Percentiles rank a stretch among this genome's conserved stretches.
Conservation (phyloP, 2,888 invertebrate species). For the Erebia palarica region DNA sequence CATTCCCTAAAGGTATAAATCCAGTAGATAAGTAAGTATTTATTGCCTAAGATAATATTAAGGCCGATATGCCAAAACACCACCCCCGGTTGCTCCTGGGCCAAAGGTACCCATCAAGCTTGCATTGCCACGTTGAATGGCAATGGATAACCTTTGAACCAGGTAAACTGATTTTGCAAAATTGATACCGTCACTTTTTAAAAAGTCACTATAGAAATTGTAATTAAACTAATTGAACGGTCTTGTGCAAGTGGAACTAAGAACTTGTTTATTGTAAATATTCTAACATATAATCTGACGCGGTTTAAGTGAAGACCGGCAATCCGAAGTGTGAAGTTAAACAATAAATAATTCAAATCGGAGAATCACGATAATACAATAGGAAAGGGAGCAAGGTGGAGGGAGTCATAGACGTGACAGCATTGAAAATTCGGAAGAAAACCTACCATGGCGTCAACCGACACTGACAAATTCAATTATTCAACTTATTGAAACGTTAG, state of each 20-base stretch:
- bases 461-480: conserved; percentile 81
- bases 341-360: conserved; percentile 81
- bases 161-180: too few relatives aligned
- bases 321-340: conserved; percentile 65
- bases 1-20: too few relatives aligned
- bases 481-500: conserved; percentile 81
- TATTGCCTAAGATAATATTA: too few relatives aligned
- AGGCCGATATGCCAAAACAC: too few relatives aligned
- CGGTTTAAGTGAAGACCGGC: not conserved
- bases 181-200: too few relatives aligned
- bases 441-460: conserved; percentile 78
- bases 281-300: not conserved
- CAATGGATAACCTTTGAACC: too few relatives aligned
- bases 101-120: too few relatives aligned
- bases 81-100: too few relatives aligned
- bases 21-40: too few relatives aligned
- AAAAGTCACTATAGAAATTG: too few relatives aligned
- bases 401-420: conserved; percentile 69
- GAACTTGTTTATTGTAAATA: not conserved
- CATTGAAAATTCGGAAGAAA: conserved; percentile 74
- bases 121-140: too few relatives aligned
- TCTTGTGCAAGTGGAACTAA: not conserved
- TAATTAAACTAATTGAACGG: too few relatives aligned
- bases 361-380: conserved; percentile 75
- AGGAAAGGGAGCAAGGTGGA: conserved; percentile 48